phyloP scores from a whole-genome alignment of 2,797 vertebrate species.

The Cynopterus sphinx region DNA sequence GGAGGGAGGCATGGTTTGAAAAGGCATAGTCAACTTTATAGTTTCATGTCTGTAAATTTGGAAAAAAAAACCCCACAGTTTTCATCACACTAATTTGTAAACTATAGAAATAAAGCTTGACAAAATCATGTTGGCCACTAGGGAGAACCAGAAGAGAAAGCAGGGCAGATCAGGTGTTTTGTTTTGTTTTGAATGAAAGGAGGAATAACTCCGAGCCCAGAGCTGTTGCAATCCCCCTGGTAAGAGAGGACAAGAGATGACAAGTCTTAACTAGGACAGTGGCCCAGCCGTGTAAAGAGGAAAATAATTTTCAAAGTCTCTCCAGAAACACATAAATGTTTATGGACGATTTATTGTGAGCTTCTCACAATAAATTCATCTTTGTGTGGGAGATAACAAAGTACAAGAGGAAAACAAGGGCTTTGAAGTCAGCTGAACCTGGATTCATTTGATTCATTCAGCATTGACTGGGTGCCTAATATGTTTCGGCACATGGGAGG shows the following conservation, averaged over 20 bases:
- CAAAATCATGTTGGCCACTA: neutral
- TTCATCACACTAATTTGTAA: neutral
- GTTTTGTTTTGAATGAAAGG: neutral
- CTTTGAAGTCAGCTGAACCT: conserved; percentile 45
- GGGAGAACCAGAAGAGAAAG: neutral
- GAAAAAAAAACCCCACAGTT: neutral
- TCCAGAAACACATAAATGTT: neutral
- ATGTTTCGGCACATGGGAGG: neutral
- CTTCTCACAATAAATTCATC: conserved; percentile 39
- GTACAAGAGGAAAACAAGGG: conserved; percentile 2
- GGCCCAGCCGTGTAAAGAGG: neutral
- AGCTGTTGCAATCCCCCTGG: neutral
- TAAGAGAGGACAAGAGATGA: neutral
- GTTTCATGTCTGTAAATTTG: neutral
- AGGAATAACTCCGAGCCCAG: neutral
- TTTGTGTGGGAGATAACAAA: conserved; percentile 36
- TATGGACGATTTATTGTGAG: conserved; percentile 34
- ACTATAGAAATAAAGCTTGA: neutral
- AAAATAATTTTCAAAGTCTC: neutral
- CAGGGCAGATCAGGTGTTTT: neutral
- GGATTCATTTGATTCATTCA: neutral
- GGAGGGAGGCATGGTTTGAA: neutral
- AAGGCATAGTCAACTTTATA: neutral
- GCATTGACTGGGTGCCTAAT: neutral
- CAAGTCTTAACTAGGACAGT: neutral